Percentiles rank a stretch among this genome's conserved stretches.
Conservation (phyloP, 2,113 vertebrate genomes). For the Bufo bufo region DNA sequence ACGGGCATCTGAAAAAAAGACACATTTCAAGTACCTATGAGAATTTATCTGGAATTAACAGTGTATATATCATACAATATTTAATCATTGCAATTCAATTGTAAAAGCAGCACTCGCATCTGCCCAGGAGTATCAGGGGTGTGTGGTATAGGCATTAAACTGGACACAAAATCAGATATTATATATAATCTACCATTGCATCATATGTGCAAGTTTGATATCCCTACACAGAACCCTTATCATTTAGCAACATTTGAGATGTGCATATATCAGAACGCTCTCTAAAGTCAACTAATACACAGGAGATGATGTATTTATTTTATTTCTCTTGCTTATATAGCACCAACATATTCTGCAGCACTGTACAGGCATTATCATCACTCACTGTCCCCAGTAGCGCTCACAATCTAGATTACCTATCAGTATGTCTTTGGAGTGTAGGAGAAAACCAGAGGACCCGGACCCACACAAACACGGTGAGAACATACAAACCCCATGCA, state of each 20-base stretch:
- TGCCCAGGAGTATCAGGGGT: not conserved
- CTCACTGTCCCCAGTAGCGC: no score
- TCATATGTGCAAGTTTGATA: not conserved
- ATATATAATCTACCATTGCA: not conserved
- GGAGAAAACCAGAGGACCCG: no score
- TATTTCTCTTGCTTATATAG: no score
- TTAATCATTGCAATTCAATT: not conserved
- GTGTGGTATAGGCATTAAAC: not conserved
- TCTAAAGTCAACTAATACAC: not conserved
- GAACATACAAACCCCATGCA: no score
- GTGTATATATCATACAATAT: not conserved
- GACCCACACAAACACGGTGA: no score
- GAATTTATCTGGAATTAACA: not conserved
- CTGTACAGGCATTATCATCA: no score
- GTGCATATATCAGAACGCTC: not conserved
- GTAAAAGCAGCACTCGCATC: no score
- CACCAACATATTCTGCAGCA: no score
- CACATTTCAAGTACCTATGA: not conserved
- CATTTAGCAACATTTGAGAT: not conserved
- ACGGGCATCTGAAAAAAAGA: not conserved
- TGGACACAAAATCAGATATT: not conserved
- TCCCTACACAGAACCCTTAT: constrained; percentile 11
- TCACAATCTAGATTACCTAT: no score
- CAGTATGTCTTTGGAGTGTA: no score
- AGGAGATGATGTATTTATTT: not conserved